Base-by-base conservation (phyloP, 2,797 vertebrate species). In the Mycteria americana region DNA sequence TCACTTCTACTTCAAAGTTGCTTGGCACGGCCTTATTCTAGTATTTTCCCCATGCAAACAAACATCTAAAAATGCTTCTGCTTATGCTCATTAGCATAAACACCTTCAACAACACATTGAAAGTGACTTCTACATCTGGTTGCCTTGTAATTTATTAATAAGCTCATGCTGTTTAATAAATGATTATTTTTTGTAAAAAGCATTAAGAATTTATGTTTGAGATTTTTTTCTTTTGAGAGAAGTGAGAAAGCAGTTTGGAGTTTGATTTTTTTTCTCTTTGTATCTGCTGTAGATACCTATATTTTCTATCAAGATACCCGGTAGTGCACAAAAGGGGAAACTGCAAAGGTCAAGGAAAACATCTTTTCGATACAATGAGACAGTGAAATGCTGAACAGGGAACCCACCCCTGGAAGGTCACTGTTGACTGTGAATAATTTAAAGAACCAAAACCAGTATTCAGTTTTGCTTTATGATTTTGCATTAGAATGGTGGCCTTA, bases 31-130 rank as follows among this genome's bases (percentile, higher is more conserved):
- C 78, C 73, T 75, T 83, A 43, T 86, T 96, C 88, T 82, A 59
- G 19, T 91, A 19, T 84, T 93, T 96, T 92, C 87, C 75, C 74
- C 88, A 84, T 83, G 91, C 91, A 97, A 95, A 95, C 91, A 97
- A 73, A 93, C 87, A 82, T 91, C 80, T 14, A 85, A 95, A 92
- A 96, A 91, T 88, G 85, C 93, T 96, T 95, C 74, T 96, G 94
- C 94, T 97, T 91, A 5, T 24, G 46, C 28, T 53, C 9, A 78
- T 85, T 95, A 81, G 19, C 82, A 88, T 94, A 93, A 97, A 96
- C 87, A 96, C 48, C 85, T 68, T 94, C 56, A 94, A 69, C 24
- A 63, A 27, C 10, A 54, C 37, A 65, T 25, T 92, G 83, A 95
- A 96, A 96, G 91, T 96, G 92, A 83, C 93, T 96, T 93, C 82